These are phyloP conservation scores for Pecten maximus DNA, from an alignment of 2,888 invertebrate genomes.

Conservation along the genomic window DNA sequence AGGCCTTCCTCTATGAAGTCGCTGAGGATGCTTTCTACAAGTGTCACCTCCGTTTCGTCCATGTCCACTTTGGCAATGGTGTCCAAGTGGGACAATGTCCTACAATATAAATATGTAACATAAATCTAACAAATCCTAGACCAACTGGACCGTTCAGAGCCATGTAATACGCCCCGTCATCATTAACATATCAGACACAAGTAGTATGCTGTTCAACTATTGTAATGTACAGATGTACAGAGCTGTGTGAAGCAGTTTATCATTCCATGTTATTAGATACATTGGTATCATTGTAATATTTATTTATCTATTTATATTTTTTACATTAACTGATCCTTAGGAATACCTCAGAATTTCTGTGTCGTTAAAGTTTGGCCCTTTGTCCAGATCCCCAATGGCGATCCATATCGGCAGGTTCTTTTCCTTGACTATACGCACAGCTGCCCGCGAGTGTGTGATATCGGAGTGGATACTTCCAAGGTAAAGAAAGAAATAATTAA, in stretches of 20 bases:
- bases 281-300: no score
- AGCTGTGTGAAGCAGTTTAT: no score
- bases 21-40: slow-evolving; percentile 70
- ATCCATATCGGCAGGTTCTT: slow-evolving; percentile 72
- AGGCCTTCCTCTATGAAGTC: slow-evolving; percentile 69
- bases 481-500: slow-evolving; percentile 38
- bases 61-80: slow-evolving; percentile 62
- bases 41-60: slow-evolving; percentile 62
- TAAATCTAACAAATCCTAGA: no score
- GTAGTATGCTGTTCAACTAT: no score
- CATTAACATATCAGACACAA: no score
- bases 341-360: slow-evolving; percentile 59
- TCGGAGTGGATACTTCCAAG: slow-evolving; percentile 58
- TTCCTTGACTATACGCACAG: slow-evolving; percentile 71
- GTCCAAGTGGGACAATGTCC: slow-evolving; percentile 65
- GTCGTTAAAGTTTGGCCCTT: slow-evolving; percentile 58
- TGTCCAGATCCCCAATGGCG: slow-evolving; percentile 56
- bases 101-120: slow-evolving; percentile 54
- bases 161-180: no score
- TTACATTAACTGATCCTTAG: background rate
- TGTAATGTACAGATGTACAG: no score
- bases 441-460: slow-evolving; percentile 53
- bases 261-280: no score
- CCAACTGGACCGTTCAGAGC: no score
- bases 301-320: no score